These are phyloP conservation scores for Calidris pygmaea DNA, from an alignment of 2,113 vertebrate genomes.

Conservation along the genomic window DNA sequence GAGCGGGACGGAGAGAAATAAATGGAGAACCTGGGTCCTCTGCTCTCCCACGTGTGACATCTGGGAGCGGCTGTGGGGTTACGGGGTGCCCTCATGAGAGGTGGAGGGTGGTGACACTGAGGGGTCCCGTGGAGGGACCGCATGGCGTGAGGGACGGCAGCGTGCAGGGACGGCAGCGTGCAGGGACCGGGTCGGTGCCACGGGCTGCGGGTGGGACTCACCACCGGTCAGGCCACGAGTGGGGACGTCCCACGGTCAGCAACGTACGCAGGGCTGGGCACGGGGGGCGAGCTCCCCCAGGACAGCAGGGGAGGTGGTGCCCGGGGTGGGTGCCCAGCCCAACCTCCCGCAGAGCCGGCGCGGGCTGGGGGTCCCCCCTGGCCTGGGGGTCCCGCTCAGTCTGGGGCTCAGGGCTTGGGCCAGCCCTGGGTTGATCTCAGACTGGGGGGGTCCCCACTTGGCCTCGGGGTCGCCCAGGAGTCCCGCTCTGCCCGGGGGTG, in stretches of 20 bases:
- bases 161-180: fast-evolving
- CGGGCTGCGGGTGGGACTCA: fast-evolving
- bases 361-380: not conserved
- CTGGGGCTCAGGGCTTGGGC: not conserved
- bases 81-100: not conserved
- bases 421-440: not conserved
- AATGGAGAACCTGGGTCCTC: not conserved
- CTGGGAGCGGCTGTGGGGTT: fast-evolving
- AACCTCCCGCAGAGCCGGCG: fast-evolving
- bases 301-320: too few relatives aligned
- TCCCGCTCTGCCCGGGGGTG: not conserved
- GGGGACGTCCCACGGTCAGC: not conserved
- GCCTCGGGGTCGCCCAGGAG: not conserved
- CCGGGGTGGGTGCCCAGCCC: not conserved
- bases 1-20: not conserved
- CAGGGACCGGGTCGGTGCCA: not conserved
- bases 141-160: not conserved
- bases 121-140: not conserved
- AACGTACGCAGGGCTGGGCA: fast-evolving
- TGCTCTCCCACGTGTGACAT: not conserved
- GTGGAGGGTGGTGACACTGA: fast-evolving
- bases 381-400: not conserved
- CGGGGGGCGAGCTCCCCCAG: fast-evolving
- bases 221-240: not conserved
- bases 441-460: not conserved